phyloP scores from a whole-genome alignment of 1,140 invertebrate genomes.

The Heliconius congener region DNA sequence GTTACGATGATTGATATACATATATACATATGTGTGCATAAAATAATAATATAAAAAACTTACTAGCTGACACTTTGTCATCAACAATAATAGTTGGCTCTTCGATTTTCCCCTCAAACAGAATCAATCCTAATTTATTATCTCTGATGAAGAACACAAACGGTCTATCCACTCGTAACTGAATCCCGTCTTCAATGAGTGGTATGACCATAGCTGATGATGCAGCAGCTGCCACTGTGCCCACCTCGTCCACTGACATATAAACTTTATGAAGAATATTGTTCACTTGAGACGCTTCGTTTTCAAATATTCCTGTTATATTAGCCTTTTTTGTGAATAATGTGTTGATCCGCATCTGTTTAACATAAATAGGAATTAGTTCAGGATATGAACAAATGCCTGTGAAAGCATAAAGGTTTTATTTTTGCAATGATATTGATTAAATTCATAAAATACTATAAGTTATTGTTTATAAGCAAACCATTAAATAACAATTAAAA shows the following conservation, averaged over 20 bases:
- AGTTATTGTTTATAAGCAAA: too few relatives aligned
- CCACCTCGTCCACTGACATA: slow-evolving; percentile 87
- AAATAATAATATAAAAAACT: slow-evolving; percentile 2
- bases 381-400: background rate
- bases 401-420: too few relatives aligned
- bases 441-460: too few relatives aligned
- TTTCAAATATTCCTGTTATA: slow-evolving; percentile 83
- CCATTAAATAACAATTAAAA: too few relatives aligned
- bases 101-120: slow-evolving; percentile 86
- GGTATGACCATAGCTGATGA: slow-evolving; percentile 84
- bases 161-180: slow-evolving; percentile 83
- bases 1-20: too few relatives aligned
- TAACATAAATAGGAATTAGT: background rate
- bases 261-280: slow-evolving; percentile 86
- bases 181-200: slow-evolving; percentile 78
- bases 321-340: slow-evolving; percentile 84
- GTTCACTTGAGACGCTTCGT: slow-evolving; percentile 78
- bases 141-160: slow-evolving; percentile 88
- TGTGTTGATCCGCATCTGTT: slow-evolving; percentile 83
- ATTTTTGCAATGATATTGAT: too few relatives aligned
- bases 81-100: slow-evolving; percentile 68
- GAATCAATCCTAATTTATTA: slow-evolving; percentile 79
- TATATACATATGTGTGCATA: too few relatives aligned
- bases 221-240: slow-evolving; percentile 86
- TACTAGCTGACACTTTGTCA: slow-evolving; percentile 24